Percentiles rank a stretch among this genome's conserved stretches.
phyloP scores from a whole-genome alignment of 1,140 invertebrate genomes.

The Listronotus oregonensis region DNA sequence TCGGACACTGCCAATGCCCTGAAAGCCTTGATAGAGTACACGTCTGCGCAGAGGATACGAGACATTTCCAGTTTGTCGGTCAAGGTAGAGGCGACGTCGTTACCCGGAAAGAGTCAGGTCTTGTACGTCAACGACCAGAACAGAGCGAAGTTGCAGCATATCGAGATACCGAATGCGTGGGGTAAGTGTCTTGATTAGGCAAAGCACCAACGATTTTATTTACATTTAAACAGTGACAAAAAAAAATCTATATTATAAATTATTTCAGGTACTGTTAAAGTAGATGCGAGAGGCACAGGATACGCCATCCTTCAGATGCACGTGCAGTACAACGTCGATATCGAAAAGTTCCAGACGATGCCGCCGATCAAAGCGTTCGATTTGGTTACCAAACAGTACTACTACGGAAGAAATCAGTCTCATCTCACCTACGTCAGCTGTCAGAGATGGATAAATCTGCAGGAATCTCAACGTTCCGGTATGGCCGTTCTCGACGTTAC shows the following conservation, averaged over 20 bases:
- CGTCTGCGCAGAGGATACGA: slow-evolving; percentile 79
- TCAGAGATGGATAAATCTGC: slow-evolving; percentile 81
- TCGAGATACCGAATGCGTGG: slow-evolving; percentile 89
- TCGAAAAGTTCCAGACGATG: slow-evolving; percentile 79
- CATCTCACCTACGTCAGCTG: slow-evolving; percentile 84
- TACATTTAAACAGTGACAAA: too few relatives aligned
- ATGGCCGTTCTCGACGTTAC: slow-evolving; percentile 90
- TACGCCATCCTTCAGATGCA: slow-evolving; percentile 91
- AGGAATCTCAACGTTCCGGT: slow-evolving; percentile 84
- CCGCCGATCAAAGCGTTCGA: slow-evolving; percentile 82
- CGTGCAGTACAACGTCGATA: slow-evolving; percentile 94
- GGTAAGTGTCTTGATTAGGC: slow-evolving; percentile 63
- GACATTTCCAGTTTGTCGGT: slow-evolving; percentile 86
- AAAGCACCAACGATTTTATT: too few relatives aligned
- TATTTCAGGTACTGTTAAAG: slow-evolving; percentile 71
- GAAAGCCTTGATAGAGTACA: slow-evolving; percentile 89
- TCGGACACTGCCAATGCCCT: slow-evolving; percentile 87
- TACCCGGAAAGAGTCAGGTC: slow-evolving; percentile 62
- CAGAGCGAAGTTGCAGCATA: slow-evolving; percentile 73
- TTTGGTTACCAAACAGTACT: slow-evolving; percentile 71
- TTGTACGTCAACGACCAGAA: slow-evolving; percentile 77
- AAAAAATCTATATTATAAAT: not conserved
- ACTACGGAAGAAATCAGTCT: slow-evolving; percentile 90
- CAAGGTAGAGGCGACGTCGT: slow-evolving; percentile 83
- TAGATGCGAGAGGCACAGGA: slow-evolving; percentile 87